These are phyloP conservation scores for Tupaia chinensis DNA, from an alignment of 2,113 vertebrate genomes.

Conservation along the genomic window DNA sequence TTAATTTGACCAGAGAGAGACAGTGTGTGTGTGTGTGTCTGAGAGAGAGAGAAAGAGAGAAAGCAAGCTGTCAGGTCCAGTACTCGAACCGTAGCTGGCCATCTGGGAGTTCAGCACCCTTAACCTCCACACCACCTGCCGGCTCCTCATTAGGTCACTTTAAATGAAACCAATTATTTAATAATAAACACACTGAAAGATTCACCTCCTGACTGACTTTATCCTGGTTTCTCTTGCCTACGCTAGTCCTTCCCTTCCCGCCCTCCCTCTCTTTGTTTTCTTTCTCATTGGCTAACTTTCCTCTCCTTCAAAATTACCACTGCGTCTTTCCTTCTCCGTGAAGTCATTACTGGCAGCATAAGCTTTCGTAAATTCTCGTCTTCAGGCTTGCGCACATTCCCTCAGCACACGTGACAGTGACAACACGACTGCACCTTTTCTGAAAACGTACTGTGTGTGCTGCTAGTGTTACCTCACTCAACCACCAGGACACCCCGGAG, in stretches of 20 bases:
- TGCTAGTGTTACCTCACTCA: not conserved
- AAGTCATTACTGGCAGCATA: not conserved
- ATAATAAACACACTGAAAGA: not conserved
- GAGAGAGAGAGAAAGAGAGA: no score
- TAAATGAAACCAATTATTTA: not conserved
- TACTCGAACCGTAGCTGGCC: no score
- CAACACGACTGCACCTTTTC: not conserved
- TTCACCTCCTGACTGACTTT: not conserved
- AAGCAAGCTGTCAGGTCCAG: no score
- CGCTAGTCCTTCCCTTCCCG: not conserved
- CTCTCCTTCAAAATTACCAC: not conserved
- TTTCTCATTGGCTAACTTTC: not conserved
- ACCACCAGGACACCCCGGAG: not conserved
- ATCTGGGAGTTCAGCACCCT: no score
- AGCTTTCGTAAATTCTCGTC: not conserved
- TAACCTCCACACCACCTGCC: no score
- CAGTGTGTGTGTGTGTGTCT: no score
- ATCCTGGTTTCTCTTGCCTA: not conserved
- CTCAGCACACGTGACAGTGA: not conserved
- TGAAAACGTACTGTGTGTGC: not conserved
- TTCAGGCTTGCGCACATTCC: not conserved
- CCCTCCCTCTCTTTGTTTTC: not conserved
- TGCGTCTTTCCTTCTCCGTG: not conserved
- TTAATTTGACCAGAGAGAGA: no score
- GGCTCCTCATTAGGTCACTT: not conserved